Base-by-base conservation (phyloP, 2,888 invertebrate species). In the Sesamia inferens region DNA sequence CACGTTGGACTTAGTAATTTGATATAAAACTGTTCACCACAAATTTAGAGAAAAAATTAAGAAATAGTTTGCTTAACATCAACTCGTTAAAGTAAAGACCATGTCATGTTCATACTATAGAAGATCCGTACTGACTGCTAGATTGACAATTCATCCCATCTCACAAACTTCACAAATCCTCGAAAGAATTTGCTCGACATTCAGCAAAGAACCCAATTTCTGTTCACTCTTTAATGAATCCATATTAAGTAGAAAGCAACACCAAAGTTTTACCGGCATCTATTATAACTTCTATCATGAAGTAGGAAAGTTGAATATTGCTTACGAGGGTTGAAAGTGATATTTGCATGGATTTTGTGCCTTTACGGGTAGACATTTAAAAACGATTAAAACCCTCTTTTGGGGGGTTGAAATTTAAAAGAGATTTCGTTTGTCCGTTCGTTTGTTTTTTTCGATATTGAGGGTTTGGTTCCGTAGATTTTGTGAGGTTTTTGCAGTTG, bases 361-460 rank as follows among this genome's bases (percentile, higher is more conserved):
- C 79, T 88, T 78, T 76, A 76, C 75, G 79, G 76, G 71, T 77
- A 82, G 79, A 83, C 86, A 86, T 89, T 88, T 88, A 87, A 88
- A 88, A 89, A 84, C 89, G 87, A 89, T 90, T 89, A 88, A 90
- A 88, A 87, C 83, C 80, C 85, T 75, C 84, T 82, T 85, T 77
- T 74, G 75, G 81, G 85, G 80, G 74, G 84, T 77, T 81, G 74
- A 82, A 88, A 87, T 86, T 84, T 81, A 83, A 85, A 84, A 82
- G 86, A 85, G 85, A 85, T 86, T 87, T 83, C 77, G 81, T 83
- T 83, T 82, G 79, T 84, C 82, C 71, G 73, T 82, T 63, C 67
- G 76, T 75, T 82, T 82, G 74, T 83, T 81, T 69, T 76, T 69
- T 81, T 82, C 57, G 67, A 66, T 70, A 75, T 79, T 62, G 74